Conservation (phyloP, 2,888 invertebrate species). For the Heteromurus nitidus region DNA sequence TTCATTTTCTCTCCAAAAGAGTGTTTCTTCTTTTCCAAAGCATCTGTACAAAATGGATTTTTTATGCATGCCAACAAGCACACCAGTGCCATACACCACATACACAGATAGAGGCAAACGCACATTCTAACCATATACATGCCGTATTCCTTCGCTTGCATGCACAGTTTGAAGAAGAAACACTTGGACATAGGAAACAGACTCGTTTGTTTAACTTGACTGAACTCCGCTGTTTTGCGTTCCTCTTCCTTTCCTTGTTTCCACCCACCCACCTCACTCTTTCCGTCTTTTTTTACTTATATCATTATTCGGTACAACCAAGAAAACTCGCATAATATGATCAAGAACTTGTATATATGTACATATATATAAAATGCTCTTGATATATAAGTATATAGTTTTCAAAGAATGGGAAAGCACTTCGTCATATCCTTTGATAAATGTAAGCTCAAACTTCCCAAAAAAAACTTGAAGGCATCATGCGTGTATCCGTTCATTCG, state of each 20-base stretch:
- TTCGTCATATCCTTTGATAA: conserved; percentile 45
- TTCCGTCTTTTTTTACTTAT: not conserved
- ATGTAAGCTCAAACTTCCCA: conserved; percentile 31
- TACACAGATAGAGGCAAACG: not conserved
- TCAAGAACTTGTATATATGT: not conserved
- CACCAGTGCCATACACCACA: not conserved
- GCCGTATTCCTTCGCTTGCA: no score
- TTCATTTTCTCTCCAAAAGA: conserved; percentile 15
- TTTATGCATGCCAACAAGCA: conserved; percentile 50
- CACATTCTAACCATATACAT: not conserved
- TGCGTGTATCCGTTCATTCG: conserved; percentile 51
- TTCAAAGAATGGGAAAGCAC: not conserved
- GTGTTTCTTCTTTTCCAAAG: conserved; percentile 37
- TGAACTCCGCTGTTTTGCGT: conserved; percentile 39
- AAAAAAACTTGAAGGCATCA: conserved; percentile 43
- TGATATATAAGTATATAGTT: not conserved
- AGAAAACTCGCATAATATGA: not conserved
- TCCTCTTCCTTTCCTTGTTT: conserved; percentile 32
- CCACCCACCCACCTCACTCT: conserved; percentile 13
- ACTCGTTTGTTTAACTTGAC: conserved; percentile 36
- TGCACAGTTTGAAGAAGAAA: no score
- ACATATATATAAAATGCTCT: not conserved
- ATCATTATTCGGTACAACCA: not conserved
- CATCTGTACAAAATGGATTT: conserved; percentile 64
- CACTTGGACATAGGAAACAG: not conserved